Conservation (phyloP, 2,888 invertebrate species). For the Leptothorax acervorum region DNA sequence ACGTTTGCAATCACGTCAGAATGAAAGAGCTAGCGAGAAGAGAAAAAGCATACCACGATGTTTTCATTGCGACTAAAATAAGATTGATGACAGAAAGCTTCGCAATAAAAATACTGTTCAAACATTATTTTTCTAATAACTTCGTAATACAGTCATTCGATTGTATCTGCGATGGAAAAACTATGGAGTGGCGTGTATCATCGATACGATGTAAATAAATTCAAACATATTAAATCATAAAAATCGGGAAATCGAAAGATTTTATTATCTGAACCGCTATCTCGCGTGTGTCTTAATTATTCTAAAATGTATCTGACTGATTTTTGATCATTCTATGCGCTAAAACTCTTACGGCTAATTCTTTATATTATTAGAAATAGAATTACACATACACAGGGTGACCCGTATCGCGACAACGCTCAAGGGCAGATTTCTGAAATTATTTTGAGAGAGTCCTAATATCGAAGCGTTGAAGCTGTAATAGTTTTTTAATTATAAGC, state of each 20-base stretch:
- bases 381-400: not conserved
- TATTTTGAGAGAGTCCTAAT: not conserved
- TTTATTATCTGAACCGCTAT: not conserved
- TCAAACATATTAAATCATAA: not conserved
- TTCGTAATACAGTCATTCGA: not conserved
- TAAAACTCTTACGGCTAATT: conserved; percentile 9
- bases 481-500: not conserved
- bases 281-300: not conserved
- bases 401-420: not conserved
- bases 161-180: not conserved
- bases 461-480: not conserved
- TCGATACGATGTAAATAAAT: not conserved
- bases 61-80: not conserved
- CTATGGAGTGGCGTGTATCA: not conserved
- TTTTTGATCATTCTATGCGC: not conserved
- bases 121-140: not conserved
- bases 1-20: not conserved
- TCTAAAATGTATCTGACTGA: conserved; percentile 1
- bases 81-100: not conserved
- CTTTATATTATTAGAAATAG: conserved; percentile 22
- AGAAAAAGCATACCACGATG: not conserved
- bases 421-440: not conserved
- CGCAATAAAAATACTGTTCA: not conserved
- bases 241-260: not conserved
- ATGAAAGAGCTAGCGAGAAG: not conserved